Evolutionary conservation across 1,140 invertebrate genomes (phyloP).

Genomic region (Sitobion miscanthi): DNA sequence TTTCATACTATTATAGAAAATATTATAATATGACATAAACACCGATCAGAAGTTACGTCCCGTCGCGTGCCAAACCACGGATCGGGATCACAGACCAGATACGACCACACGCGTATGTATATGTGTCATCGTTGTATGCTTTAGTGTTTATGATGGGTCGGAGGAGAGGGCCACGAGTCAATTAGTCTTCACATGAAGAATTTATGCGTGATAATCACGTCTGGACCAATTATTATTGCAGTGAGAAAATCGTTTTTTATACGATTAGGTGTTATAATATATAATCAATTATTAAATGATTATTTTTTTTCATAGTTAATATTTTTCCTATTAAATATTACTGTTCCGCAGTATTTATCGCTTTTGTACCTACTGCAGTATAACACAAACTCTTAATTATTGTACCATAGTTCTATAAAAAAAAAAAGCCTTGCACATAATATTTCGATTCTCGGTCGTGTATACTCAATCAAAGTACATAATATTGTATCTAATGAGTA

Average conservation of each 20-base stretch:
- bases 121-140: not conserved
- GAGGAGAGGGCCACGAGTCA: not conserved
- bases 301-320: not conserved
- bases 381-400: not conserved
- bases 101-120: not conserved
- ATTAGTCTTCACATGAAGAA: not conserved
- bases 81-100: not conserved
- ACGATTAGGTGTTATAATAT: no score
- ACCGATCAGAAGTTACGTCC: not conserved
- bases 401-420: no score
- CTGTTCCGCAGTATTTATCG: not conserved
- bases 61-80: not conserved
- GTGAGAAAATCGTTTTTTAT: no score
- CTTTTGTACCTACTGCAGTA: not conserved
- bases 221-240: not conserved
- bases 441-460: no score
- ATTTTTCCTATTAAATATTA: not conserved
- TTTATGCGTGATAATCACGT: no score
- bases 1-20: no score
- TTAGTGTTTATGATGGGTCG: not conserved
- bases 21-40: not conserved
- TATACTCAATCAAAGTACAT: no score
- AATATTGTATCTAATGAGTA: no score
- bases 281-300: not conserved
- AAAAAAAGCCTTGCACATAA: no score